Conservation (phyloP, 2,888 invertebrate genomes). For the Drosophila paramelanica region DNA sequence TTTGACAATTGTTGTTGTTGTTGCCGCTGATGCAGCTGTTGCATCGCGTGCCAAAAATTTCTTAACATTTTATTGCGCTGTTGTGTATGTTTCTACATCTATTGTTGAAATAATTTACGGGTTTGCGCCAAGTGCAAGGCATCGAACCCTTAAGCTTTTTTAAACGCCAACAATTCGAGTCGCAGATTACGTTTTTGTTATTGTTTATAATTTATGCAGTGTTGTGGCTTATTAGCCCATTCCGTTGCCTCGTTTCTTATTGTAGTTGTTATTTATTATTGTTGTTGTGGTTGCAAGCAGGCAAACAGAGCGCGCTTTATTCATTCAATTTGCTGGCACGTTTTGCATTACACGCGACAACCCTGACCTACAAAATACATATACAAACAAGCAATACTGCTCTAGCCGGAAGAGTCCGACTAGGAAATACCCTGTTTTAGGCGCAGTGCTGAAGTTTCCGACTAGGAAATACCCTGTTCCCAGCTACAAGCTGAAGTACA, state of each 20-base stretch:
- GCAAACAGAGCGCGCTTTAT: constrained; percentile 51
- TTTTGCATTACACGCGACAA: constrained; percentile 81
- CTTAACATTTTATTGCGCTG: constrained; percentile 5
- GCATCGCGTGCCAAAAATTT: constrained; percentile 46
- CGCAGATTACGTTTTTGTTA: constrained; percentile 27
- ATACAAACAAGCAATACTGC: constrained; percentile 12
- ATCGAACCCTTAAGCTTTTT: constrained; percentile 34
- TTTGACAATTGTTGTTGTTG: constrained; percentile 1
- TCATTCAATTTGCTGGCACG: constrained; percentile 76
- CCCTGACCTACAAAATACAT: constrained; percentile 75
- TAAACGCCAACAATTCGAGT: constrained; percentile 28
- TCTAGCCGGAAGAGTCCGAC: neutral
- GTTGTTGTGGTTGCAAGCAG: constrained; percentile 46
- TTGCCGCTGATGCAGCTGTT: constrained; percentile 14
- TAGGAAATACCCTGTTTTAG: neutral
- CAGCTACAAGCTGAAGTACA: no score
- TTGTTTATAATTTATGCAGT: constrained; percentile 57
- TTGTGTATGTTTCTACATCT: neutral
- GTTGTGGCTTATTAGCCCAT: constrained; percentile 45
- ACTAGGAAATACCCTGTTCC: no score
- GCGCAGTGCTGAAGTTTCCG: no score
- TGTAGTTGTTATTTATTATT: constrained; percentile 24
- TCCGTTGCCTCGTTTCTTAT: constrained; percentile 23
- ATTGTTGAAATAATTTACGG: constrained; percentile 40
- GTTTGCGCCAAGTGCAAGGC: constrained; percentile 47